These are phyloP conservation scores for Eidolon helvum DNA, from an alignment of 2,113 vertebrate species.

Conservation along the genomic window DNA sequence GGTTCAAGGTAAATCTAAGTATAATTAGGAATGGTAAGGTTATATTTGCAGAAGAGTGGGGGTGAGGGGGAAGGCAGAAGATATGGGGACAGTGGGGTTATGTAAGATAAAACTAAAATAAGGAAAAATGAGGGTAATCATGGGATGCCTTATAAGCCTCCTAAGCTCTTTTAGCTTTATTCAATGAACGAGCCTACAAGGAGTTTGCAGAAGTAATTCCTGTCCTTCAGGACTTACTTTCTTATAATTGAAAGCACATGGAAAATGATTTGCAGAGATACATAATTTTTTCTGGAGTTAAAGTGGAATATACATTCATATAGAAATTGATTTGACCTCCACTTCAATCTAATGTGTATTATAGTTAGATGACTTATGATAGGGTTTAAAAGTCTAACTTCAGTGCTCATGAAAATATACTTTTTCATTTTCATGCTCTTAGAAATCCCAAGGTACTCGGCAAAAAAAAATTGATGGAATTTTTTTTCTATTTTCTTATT, in stretches of 20 bases:
- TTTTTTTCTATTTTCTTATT: constrained; percentile 65
- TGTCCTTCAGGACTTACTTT: constrained; percentile 45
- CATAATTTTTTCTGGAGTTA: constrained; percentile 11
- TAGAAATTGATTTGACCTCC: constrained; percentile 54
- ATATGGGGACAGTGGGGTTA: background rate
- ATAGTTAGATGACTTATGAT: background rate
- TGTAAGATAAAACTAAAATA: background rate
- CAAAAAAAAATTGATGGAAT: background rate
- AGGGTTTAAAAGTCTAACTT: constrained; percentile 7
- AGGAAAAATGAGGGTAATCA: background rate
- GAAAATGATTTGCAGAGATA: constrained; percentile 41
- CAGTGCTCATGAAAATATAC: background rate
- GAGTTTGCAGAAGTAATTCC: background rate
- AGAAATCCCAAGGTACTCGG: background rate
- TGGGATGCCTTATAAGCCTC: background rate
- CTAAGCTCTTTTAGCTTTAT: constrained; percentile 20
- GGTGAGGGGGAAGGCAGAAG: background rate
- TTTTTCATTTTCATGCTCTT: constrained; percentile 19
- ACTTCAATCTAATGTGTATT: constrained; percentile 8
- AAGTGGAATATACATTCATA: constrained; percentile 19
- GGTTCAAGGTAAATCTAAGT: background rate
- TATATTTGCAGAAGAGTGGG: background rate
- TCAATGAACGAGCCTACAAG: background rate
- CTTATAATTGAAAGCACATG: constrained; percentile 37
- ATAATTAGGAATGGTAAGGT: background rate